A percentile compares a stretch with the other conserved stretches of the same genome.
These are phyloP conservation scores for Morone chrysops DNA, from an alignment of 2,113 vertebrate species.

Conservation along the genomic window DNA sequence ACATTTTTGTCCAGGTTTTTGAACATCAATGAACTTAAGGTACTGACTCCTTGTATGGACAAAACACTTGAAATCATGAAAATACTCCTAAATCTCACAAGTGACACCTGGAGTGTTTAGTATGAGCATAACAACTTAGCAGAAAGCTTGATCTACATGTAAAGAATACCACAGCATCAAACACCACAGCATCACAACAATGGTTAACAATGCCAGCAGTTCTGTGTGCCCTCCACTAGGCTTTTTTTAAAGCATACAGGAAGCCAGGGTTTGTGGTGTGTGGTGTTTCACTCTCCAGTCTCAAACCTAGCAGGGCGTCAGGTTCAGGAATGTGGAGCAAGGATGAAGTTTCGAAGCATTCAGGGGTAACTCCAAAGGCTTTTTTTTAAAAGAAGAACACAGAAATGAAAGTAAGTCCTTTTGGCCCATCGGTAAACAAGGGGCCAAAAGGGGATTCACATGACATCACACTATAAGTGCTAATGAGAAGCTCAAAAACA, in stretches of 20 bases:
- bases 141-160: not conserved
- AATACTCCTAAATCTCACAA: not conserved
- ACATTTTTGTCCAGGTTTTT: constrained; percentile 28
- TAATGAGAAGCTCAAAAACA: constrained; percentile 2
- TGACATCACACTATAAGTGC: constrained; percentile 12
- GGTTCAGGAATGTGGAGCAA: constrained; percentile 77
- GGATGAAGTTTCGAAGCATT: constrained; percentile 74
- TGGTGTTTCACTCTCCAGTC: constrained; percentile 60
- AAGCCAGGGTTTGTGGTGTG: constrained; percentile 69
- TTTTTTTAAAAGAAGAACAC: constrained; percentile 50
- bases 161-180: constrained; percentile 23
- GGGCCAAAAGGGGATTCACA: not conserved
- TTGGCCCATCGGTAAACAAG: not conserved
- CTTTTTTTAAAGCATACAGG: constrained; percentile 53
- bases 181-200: constrained; percentile 48
- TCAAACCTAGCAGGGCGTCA: constrained; percentile 69
- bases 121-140: not conserved
- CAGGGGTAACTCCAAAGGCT: constrained; percentile 46
- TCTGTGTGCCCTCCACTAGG: constrained; percentile 14
- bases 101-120: not conserved
- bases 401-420: constrained; percentile 16
- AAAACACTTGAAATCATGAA: not conserved
- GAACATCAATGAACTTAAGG: constrained; percentile 30
- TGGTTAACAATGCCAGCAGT: constrained; percentile 37
- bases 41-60: constrained; percentile 3